Percentiles rank a stretch among this genome's conserved stretches.
These are phyloP conservation scores for Maconellicoccus hirsutus DNA, from an alignment of 1,140 invertebrate genomes.

Conservation along the genomic window DNA sequence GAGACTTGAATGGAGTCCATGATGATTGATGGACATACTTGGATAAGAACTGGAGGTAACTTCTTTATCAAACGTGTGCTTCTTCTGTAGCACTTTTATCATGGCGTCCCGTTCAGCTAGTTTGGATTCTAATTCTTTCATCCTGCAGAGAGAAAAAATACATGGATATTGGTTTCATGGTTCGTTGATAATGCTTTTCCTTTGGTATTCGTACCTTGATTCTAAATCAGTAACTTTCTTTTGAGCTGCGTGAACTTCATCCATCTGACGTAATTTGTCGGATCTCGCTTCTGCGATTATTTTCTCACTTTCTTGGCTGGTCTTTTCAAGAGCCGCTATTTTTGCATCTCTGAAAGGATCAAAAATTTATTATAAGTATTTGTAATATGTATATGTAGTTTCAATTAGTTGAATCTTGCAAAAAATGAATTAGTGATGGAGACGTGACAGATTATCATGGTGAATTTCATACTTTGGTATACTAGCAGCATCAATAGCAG, in stretches of 20 bases:
- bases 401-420: background rate
- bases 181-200: background rate
- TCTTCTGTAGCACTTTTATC: conserved; percentile 77
- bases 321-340: conserved; percentile 72
- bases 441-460: background rate
- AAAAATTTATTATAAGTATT: too few species aligned
- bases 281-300: conserved; percentile 71
- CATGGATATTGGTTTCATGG: conserved; percentile 2
- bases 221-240: conserved; percentile 74
- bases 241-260: conserved; percentile 71
- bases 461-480: conserved; percentile 56
- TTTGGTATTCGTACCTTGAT: conserved; percentile 43
- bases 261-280: conserved; percentile 76
- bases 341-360: conserved; percentile 76
- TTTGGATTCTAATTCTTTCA: conserved; percentile 78
- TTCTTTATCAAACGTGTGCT: conserved; percentile 54
- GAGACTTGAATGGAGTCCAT: conserved; percentile 41
- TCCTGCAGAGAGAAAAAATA: conserved; percentile 45
- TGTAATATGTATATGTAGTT: background rate
- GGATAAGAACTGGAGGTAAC: conserved; percentile 39
- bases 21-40: conserved; percentile 40
- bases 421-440: conserved; percentile 22
- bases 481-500: conserved; percentile 71
- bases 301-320: conserved; percentile 73
- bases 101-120: conserved; percentile 78